These are phyloP conservation scores for Bubo scandiacus DNA, from an alignment of 2,113 vertebrate species.

Conservation along the genomic window DNA sequence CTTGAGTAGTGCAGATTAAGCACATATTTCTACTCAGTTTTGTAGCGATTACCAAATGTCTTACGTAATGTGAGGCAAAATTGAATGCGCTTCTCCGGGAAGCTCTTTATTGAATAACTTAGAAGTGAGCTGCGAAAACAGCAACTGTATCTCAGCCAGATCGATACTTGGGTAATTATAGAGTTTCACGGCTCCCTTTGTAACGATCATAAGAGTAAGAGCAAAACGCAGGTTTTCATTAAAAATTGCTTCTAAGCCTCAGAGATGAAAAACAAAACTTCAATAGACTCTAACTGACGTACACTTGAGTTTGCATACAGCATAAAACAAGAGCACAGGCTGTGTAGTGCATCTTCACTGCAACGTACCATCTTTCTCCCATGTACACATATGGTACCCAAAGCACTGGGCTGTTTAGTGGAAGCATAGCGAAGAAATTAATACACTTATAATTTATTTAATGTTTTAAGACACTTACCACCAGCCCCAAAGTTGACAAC, in stretches of 20 bases:
- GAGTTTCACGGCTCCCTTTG: not conserved
- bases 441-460: not conserved
- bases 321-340: not conserved
- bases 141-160: not conserved
- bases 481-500: conserved; percentile 98
- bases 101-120: not conserved
- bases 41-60: not conserved
- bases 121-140: not conserved
- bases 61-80: not conserved
- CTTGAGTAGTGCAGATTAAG: not conserved
- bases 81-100: not conserved
- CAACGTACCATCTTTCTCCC: not conserved
- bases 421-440: not conserved
- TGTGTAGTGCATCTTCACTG: not conserved
- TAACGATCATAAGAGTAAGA: not conserved
- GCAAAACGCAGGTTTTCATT: not conserved
- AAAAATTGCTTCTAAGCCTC: not conserved
- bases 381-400: not conserved
- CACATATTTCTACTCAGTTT: not conserved
- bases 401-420: not conserved
- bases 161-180: not conserved
- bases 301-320: not conserved
- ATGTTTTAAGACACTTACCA: conserved; percentile 74
- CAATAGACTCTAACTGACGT: not conserved
- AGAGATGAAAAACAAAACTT: not conserved